phyloP scores from a whole-genome alignment of 2,888 invertebrate genomes.

The Cheiracanthium punctorium region DNA sequence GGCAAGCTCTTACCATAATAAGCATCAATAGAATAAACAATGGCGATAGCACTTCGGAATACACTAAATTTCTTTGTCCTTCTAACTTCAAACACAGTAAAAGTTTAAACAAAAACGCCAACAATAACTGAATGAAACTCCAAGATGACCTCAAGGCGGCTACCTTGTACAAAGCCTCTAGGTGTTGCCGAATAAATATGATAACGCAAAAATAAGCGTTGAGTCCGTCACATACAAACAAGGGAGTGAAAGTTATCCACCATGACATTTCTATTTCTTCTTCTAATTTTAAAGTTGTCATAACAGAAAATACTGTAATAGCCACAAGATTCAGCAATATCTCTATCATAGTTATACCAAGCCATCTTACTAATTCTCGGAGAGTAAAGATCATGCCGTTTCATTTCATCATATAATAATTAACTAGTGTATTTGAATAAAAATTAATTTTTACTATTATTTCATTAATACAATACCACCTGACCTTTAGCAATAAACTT shows the following conservation, averaged over 20 bases:
- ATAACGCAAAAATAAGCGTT: conserved; percentile 97
- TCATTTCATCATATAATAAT: background rate
- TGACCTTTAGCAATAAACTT: background rate
- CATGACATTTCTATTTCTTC: conserved; percentile 82
- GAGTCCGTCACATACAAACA: conserved; percentile 93
- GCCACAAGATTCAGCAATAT: conserved; percentile 92
- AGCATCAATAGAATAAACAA: conserved; percentile 92
- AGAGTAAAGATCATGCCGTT: conserved; percentile 87
- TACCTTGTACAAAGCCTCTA: conserved; percentile 82
- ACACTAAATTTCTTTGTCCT: conserved; percentile 87
- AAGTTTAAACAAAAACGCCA: conserved; percentile 93
- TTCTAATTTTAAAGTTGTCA: conserved; percentile 88
- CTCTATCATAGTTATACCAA: conserved; percentile 95
- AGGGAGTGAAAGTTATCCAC: conserved; percentile 93
- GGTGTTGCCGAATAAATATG: conserved; percentile 92
- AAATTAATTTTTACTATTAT: too few relatives aligned
- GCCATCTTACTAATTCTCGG: conserved; percentile 92
- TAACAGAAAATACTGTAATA: conserved; percentile 87
- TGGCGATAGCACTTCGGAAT: conserved; percentile 86
- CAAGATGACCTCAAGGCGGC: conserved; percentile 87
- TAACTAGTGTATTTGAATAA: too few relatives aligned
- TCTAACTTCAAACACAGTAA: conserved; percentile 90
- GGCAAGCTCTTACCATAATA: conserved; percentile 94
- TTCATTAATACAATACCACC: background rate
- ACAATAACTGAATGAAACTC: conserved; percentile 87